Evolutionary conservation across 2,888 invertebrate species (phyloP), one percentile per base, ranked within the genome.

Genomic region (Acrobeloides nanus): DNA sequence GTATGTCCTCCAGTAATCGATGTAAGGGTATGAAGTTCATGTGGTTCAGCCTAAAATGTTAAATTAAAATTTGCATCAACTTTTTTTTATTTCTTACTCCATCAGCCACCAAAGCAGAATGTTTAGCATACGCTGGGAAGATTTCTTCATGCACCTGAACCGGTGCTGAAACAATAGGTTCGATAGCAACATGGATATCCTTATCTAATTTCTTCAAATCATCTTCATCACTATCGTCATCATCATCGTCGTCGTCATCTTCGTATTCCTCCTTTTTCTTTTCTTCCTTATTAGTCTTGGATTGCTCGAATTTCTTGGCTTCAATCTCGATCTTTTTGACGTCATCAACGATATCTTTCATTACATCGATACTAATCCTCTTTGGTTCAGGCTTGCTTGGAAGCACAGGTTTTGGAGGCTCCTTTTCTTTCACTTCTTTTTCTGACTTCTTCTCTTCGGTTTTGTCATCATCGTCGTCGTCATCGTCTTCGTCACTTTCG

Each of bases 41-140:
- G n/a, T n/a, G n/a, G n/a, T n/a, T n/a, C n/a, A n/a, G n/a, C n/a
- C n/a, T 10, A 35, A 35, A 35, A 35, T 35, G 15, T 12, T 15
- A 29, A n/a, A 35, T 15, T 35, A 12, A 10, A 10, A 12, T 35
- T 35, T 35, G 10, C 8, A 35, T n/a, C n/a, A n/a, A n/a, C n/a
- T n/a, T n/a, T n/a, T n/a, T n/a, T n/a, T n/a, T n/a, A n/a, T n/a
- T n/a, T n/a, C 49, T 41, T 52, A 53, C 52, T 56, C 37, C 39
- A 33, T 51, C 45, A 34, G 66, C 63, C 25, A 62, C 42, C n/a
- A 67, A 57, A 31, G 53, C 53, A 40, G 64, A 63, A 29, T 64
- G 65, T 8, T 56, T 48, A 50, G 59, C 61, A 57, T 55, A 66
- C 21, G 62, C 51, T 20, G 61, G 61, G 15, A 42, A 46, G 15